These are phyloP conservation scores for Lycia hirtaria DNA, from an alignment of 2,888 invertebrate species.

Conservation along the genomic window DNA sequence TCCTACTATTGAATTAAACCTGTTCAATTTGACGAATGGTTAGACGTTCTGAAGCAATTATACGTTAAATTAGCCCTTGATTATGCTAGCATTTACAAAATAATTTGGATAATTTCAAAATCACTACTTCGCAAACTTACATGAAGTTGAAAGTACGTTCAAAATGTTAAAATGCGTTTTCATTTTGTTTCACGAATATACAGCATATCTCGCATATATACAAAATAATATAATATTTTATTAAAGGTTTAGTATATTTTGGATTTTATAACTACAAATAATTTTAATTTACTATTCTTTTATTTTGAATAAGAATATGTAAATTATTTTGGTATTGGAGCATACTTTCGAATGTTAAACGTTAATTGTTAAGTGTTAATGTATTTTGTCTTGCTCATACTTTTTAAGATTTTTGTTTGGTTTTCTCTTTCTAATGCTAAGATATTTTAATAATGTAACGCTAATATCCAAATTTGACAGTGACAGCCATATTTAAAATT, in stretches of 20 bases:
- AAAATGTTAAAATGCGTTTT: background rate
- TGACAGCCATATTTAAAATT: too few species aligned
- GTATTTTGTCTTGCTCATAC: background rate
- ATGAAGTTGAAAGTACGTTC: constrained; percentile 24
- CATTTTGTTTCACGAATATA: background rate
- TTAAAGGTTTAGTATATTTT: background rate
- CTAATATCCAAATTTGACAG: too few species aligned
- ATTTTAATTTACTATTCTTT: background rate
- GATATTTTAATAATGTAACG: too few species aligned
- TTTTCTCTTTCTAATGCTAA: too few species aligned
- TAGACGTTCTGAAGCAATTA: background rate
- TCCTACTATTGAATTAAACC: background rate
- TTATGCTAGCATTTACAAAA: background rate
- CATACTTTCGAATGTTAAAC: too few species aligned
- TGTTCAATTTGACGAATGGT: background rate
- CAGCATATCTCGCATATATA: background rate
- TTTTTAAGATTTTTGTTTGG: too few species aligned
- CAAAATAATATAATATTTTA: background rate
- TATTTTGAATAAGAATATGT: background rate
- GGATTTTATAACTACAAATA: background rate
- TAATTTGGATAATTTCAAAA: constrained; percentile 10
- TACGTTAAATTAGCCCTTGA: background rate
- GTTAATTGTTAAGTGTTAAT: too few species aligned
- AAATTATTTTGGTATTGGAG: background rate
- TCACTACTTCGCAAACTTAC: constrained; percentile 28